These are phyloP conservation scores for Epizoanthus stellaris DNA, from an alignment of 92 coral and sea anemone genomes.

Conservation along the genomic window DNA sequence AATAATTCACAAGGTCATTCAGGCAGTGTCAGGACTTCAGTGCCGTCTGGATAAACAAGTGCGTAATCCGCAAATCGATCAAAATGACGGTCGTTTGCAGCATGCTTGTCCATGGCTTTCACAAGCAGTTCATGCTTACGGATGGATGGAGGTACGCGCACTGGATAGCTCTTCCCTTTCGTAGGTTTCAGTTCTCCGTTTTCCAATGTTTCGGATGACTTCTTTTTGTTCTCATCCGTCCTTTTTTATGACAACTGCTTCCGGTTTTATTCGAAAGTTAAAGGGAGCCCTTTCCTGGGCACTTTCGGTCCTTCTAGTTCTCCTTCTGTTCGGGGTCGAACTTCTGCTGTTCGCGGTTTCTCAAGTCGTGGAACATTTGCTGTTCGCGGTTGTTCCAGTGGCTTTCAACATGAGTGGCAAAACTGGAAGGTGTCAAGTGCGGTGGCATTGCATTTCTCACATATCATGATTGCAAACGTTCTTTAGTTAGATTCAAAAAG, in stretches of 20 bases:
- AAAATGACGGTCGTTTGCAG: background rate
- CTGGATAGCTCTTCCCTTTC: slow-evolving; percentile 31
- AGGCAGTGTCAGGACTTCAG: slow-evolving; percentile 45
- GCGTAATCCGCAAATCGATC: background rate
- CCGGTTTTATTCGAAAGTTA: too few relatives aligned
- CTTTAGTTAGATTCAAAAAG: too few relatives aligned
- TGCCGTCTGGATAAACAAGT: slow-evolving; percentile 29
- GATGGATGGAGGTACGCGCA: slow-evolving; percentile 8
- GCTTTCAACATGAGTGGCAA: too few relatives aligned
- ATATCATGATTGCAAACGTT: too few relatives aligned
- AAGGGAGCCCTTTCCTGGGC: too few relatives aligned
- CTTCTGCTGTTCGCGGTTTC: too few relatives aligned
- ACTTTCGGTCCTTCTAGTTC: too few relatives aligned
- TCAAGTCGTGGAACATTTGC: too few relatives aligned
- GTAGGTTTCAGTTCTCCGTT: slow-evolving; percentile 25
- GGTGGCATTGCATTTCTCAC: too few relatives aligned
- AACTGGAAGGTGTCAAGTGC: too few relatives aligned
- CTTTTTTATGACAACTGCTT: background rate
- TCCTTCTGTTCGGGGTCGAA: too few relatives aligned
- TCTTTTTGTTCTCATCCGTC: slow-evolving; percentile 1
- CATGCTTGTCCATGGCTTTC: slow-evolving; percentile 21
- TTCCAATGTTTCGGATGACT: slow-evolving; percentile 21
- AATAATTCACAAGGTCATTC: slow-evolving; percentile 32
- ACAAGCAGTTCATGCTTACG: slow-evolving; percentile 1
- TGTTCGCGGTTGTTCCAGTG: too few relatives aligned